Percentiles rank a stretch among this genome's conserved stretches.
Conservation (phyloP, 2,888 invertebrate genomes). For the Mythimna loreyi region DNA sequence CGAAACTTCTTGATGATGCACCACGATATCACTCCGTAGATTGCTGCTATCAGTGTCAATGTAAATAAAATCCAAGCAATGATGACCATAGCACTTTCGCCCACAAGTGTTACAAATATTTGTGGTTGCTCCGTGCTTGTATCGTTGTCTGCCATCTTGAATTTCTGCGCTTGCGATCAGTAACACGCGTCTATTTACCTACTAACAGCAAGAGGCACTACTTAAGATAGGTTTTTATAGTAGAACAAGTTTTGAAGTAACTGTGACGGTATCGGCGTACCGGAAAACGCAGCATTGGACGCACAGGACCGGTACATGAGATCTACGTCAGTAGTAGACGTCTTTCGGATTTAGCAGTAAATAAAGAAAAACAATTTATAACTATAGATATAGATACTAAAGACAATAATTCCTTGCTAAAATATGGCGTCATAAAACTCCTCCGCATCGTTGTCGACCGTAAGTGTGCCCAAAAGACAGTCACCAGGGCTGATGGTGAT, state of each 20-base stretch:
- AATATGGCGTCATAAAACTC: too few species aligned
- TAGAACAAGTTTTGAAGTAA: not conserved
- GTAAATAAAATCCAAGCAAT: not conserved
- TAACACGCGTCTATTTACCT: not conserved
- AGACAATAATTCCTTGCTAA: too few species aligned
- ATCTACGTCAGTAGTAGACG: too few species aligned
- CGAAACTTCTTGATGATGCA: constrained; percentile 32
- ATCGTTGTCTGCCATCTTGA: not conserved
- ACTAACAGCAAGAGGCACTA: not conserved
- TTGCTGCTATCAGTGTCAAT: not conserved
- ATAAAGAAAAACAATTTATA: too few species aligned
- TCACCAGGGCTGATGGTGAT: too few species aligned
- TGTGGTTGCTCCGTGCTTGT: not conserved
- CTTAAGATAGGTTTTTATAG: not conserved
- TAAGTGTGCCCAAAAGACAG: too few species aligned
- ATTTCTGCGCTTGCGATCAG: not conserved
- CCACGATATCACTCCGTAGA: constrained; percentile 33
- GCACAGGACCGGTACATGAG: too few species aligned
- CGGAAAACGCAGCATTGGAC: too few species aligned
- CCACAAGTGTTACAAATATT: not conserved
- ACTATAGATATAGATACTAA: too few species aligned
- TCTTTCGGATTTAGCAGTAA: too few species aligned
- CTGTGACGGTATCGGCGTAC: too few species aligned
- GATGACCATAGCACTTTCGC: not conserved
- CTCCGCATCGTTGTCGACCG: too few species aligned